Evolutionary conservation across 1,140 invertebrate genomes (phyloP), one percentile per base, ranked within the genome.

Genomic region (Pseudomyrmex cubaensis): DNA sequence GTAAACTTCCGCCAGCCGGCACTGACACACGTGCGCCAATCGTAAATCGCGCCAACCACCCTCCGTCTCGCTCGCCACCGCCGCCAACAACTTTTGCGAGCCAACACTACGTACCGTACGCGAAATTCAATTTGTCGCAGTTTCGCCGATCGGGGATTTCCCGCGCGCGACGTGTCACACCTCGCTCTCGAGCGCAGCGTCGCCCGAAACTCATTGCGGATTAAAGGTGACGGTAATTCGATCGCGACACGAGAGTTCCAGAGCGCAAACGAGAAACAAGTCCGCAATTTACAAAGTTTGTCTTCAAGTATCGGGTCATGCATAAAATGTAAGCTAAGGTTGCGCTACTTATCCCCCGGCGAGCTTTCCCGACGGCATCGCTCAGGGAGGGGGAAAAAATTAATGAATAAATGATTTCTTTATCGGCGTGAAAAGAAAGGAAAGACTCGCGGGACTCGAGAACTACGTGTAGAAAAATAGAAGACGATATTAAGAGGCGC

Each of bases 111-210:
- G 56, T 77, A 56, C 74, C 74, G 25, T 89, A 90, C 73, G 83
- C 76, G 83, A 73, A 85, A 87, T 90, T 90, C 89, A 87, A 88
- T 90, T 90, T 82, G 86, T 87, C 57, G 63, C 70, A 78, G 63
- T 56, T 70, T 35, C 59, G 17, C 12, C 74, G 25, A 70, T 80
- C 46, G 56, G 54, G 17, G 20, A 44, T 2, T 20, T 20, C 20
- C 66, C n/a, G 66, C 44, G 52, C 44, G 15, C 66, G 66, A 72
- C 46, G 54, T 70, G 76, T 59, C 76, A 22, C 66, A 70, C 54
- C 54, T 50, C n/a, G 69, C 44, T 69, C 50, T 25, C 35, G 35
- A 35, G 5, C 35, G 20, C 67, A 48, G 10, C 57, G 64, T 75
- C 56, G 78, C 70, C 48, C 62, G 35, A 17, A 57, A 44, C 66